These are phyloP conservation scores for Podiceps cristatus DNA, from an alignment of 2,113 vertebrate species.

Conservation along the genomic window DNA sequence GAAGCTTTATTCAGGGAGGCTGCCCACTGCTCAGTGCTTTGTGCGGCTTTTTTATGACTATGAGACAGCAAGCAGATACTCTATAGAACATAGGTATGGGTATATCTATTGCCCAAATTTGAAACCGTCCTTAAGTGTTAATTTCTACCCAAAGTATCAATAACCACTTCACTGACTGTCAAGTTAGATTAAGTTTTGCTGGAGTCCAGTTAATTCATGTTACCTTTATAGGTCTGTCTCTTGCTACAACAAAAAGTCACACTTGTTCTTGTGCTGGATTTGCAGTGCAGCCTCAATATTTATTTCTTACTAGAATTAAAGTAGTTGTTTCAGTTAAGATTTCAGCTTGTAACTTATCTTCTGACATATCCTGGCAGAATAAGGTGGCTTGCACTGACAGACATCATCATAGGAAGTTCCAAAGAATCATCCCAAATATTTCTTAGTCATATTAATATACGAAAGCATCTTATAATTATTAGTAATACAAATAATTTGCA, in stretches of 20 bases:
- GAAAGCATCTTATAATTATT: neutral
- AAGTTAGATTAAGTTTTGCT: neutral
- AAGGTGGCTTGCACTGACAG: neutral
- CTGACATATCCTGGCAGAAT: neutral
- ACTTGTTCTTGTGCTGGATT: neutral
- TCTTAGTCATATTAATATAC: neutral
- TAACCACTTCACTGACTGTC: neutral
- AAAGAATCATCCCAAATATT: neutral
- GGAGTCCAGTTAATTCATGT: neutral
- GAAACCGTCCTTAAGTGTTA: neutral
- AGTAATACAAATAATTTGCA: neutral
- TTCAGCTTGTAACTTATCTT: neutral
- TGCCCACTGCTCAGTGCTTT: neutral
- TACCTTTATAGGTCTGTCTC: neutral
- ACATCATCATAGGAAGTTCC: neutral
- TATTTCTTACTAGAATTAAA: neutral
- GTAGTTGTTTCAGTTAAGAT: neutral
- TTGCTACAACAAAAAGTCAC: neutral
- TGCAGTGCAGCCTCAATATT: neutral
- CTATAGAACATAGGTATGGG: neutral
- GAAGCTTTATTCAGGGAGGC: neutral
- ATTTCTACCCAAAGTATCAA: neutral
- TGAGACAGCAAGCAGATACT: neutral
- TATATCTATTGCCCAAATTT: neutral
- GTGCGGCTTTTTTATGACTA: neutral